Evolutionary conservation across 2,113 vertebrate genomes (phyloP).

Genomic region (Hemicordylus capensis): DNA sequence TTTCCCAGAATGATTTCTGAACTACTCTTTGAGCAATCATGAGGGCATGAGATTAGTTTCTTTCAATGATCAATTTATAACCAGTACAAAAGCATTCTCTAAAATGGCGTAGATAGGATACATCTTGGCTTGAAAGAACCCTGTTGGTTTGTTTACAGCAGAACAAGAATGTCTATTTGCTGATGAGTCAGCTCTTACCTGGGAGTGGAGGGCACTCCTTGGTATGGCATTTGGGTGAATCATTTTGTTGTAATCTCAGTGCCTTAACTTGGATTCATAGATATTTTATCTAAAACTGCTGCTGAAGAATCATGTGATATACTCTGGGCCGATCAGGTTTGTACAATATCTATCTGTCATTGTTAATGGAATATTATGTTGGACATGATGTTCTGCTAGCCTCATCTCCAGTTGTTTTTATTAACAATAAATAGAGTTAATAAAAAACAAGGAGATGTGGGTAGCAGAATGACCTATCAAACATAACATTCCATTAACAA

Average conservation of each 20-base stretch:
- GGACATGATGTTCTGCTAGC: not conserved
- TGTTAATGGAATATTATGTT: not conserved
- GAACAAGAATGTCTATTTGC: slow-evolving; percentile 40
- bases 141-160: slow-evolving; percentile 28
- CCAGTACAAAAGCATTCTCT: slow-evolving; percentile 9
- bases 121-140: slow-evolving; percentile 10
- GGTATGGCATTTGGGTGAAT: slow-evolving; percentile 40
- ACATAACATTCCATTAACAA: not conserved
- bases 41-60: not conserved
- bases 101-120: not conserved
- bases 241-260: slow-evolving; percentile 45
- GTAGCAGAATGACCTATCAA: not conserved
- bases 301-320: not conserved
- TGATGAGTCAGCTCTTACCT: slow-evolving; percentile 55
- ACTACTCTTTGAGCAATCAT: not conserved
- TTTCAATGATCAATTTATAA: not conserved
- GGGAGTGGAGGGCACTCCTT: slow-evolving; percentile 27
- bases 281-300: not conserved
- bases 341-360: not conserved
- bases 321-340: not conserved
- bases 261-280: not conserved
- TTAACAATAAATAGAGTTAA: too few relatives aligned
- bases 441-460: not conserved
- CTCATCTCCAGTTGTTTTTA: not conserved
- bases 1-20: not conserved